Percentiles rank a stretch among this genome's conserved stretches.
Evolutionary conservation across 2,888 invertebrate species (phyloP).

Genomic region (Machimus rusticus): DNA sequence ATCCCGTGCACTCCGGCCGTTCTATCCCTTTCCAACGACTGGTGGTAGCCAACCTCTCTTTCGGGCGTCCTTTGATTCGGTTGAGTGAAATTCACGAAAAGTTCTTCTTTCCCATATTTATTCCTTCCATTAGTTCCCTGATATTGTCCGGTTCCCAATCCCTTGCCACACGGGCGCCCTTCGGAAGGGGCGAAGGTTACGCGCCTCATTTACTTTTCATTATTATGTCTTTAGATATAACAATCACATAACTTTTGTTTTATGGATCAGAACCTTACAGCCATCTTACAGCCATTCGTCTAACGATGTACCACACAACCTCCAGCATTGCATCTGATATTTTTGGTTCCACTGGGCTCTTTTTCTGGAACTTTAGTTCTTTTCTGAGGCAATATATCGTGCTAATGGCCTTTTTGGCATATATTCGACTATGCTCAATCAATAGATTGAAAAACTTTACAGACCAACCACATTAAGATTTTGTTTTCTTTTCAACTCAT

Average conservation of each 20-base stretch:
- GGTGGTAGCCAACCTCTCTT: not conserved
- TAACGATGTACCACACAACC: not conserved
- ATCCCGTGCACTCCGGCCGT: not conserved
- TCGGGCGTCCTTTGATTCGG: constrained; percentile 9
- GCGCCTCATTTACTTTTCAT: constrained; percentile 34
- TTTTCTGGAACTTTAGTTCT: not conserved
- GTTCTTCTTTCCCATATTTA: constrained; percentile 20
- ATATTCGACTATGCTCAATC: not conserved
- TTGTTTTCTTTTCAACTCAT: not conserved
- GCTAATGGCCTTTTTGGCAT: not conserved
- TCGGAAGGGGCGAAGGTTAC: constrained; percentile 15
- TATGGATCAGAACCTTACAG: not conserved
- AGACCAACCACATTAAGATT: not conserved
- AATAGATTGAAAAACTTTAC: not conserved
- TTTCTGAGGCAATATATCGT: not conserved
- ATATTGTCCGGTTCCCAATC: constrained; percentile 34
- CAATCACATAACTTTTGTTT: constrained; percentile 19
- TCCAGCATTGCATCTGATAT: not conserved
- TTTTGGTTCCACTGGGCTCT: not conserved
- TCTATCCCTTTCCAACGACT: not conserved
- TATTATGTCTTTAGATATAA: constrained; percentile 14
- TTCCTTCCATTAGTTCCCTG: constrained; percentile 19
- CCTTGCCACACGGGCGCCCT: not conserved
- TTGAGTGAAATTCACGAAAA: not conserved
- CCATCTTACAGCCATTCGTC: not conserved